Base-by-base conservation (phyloP, 2,888 invertebrate genomes). In the Tipula helvola region DNA sequence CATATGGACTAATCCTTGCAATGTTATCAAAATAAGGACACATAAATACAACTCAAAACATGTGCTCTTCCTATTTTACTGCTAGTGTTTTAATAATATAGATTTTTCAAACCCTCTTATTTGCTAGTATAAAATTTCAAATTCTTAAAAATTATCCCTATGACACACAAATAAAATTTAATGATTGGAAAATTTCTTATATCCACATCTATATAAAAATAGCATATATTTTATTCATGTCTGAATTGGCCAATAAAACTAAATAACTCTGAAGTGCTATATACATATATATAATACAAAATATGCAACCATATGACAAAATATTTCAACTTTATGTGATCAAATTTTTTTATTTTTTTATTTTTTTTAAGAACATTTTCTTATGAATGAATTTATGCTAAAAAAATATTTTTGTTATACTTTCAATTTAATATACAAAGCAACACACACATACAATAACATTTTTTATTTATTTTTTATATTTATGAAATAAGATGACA, bases 241-340 rank as follows among this genome's bases (percentile, higher is more conserved):
- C 28, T 71, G 28, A 71, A 71, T 71, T 71, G 71, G 71, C 71
- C 28, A 71, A 71, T 71, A 57, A 52, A 71, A 57, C 18, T 71
- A 71, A 10, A 10, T 71, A 7, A 71, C 28, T 71, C 71, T 71
- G 12, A 16, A 28, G 71, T 28, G 71, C 12, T 18, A 5, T 57
- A 3, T 57, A 57, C 5, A 57, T 18, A 5, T 57, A 3, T 57
- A 57, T 16, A 57, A 71, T 7, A 18, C 47, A 57, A 18, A 71
- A 71, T 71, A 71, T 71, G 71, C 71, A 71, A 71, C 71, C 71
- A 71, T 71, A 71, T 71, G 71, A 71, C 71, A 71, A 71, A 71
- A 71, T 28, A 18, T 28, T 28, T 71, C 71, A 71, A 71, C 71
- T 71, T 71, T 71, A 71, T 71, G 71, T 71, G 71, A 71, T 71